A percentile compares a stretch with the other conserved stretches of the same genome.
Conservation (phyloP, 2,113 vertebrate species). For the Speoplatyrhinus poulsoni region DNA sequence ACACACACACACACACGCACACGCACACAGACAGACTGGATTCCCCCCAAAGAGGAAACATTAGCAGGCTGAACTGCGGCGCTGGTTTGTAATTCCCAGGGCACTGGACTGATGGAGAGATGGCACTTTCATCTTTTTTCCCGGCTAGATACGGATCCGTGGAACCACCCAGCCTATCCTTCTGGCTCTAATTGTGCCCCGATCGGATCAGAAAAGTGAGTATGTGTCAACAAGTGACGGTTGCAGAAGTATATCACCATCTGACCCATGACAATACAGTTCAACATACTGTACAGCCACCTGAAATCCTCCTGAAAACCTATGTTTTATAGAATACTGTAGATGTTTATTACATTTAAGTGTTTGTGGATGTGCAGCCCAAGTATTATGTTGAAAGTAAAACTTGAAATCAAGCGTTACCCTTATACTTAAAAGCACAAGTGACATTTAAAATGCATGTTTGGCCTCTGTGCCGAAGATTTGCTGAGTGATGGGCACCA, state of each 20-base stretch:
- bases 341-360: too few relatives aligned
- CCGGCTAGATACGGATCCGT: constrained; percentile 24
- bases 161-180: constrained; percentile 21
- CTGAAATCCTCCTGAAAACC: too few relatives aligned
- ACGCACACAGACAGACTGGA: not conserved
- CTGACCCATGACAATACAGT: not conserved
- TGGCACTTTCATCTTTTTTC: constrained; percentile 57
- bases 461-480: not conserved
- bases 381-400: too few relatives aligned
- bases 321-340: too few relatives aligned
- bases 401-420: too few relatives aligned
- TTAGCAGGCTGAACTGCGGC: constrained; percentile 49
- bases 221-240: constrained; percentile 31
- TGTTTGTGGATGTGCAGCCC: too few relatives aligned
- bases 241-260: not conserved
- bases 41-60: constrained; percentile 55
- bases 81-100: constrained; percentile 49
- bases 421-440: too few relatives aligned
- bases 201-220: constrained; percentile 38
- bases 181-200: constrained; percentile 22
- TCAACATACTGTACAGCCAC: too few relatives aligned
- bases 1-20: not conserved
- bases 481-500: not conserved
- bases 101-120: constrained; percentile 43
- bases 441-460: too few relatives aligned